Conservation (phyloP, 2,888 invertebrate genomes). For the Eucriotettix oculatus region DNA sequence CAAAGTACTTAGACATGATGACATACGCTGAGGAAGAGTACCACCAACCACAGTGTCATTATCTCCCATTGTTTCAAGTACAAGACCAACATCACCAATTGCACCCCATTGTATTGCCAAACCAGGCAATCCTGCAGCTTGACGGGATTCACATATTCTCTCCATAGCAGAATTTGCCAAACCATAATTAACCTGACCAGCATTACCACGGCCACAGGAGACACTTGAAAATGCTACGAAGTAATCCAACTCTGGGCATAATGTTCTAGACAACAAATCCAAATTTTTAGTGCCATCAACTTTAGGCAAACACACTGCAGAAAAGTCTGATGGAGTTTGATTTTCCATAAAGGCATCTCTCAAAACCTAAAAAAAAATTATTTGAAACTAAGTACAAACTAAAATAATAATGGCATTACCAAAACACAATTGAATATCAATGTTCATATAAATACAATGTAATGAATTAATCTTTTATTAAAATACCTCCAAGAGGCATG, state of each 20-base stretch:
- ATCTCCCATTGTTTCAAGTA: constrained; percentile 74
- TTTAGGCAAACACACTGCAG: constrained; percentile 70
- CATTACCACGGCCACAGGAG: constrained; percentile 91
- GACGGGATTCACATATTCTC: constrained; percentile 75
- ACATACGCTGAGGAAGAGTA: constrained; percentile 87
- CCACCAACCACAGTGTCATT: constrained; percentile 89
- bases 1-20: constrained; percentile 79
- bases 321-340: constrained; percentile 63
- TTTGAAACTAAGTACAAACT: background rate
- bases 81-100: constrained; percentile 90
- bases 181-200: constrained; percentile 94
- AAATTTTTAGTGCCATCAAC: constrained; percentile 60
- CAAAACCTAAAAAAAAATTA: constrained; percentile 35
- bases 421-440: background rate
- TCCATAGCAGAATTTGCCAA: constrained; percentile 97
- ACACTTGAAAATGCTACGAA: constrained; percentile 95
- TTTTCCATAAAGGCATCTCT: constrained; percentile 78
- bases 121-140: constrained; percentile 64
- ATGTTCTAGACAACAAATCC: constrained; percentile 58
- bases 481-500: too few relatives aligned
- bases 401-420: background rate
- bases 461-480: too few relatives aligned
- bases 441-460: background rate
- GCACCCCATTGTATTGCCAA: constrained; percentile 97
- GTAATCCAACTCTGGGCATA: constrained; percentile 70